Conservation (phyloP, 2,888 invertebrate species). For the Cancer borealis region DNA sequence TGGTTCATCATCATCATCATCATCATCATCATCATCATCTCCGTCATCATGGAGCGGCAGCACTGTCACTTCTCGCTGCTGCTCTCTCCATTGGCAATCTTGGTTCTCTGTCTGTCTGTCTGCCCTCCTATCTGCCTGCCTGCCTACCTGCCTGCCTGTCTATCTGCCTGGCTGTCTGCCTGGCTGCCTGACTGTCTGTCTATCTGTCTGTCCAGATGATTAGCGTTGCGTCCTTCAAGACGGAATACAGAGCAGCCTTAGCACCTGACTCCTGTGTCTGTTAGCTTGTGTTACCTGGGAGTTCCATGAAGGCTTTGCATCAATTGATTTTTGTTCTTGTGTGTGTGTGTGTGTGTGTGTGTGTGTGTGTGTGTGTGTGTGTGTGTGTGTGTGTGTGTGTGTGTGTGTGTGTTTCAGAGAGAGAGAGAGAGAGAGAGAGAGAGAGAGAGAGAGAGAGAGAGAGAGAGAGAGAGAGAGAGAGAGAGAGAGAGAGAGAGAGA, state of each 20-base stretch:
- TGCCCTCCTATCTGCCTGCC: no score
- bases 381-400: no score
- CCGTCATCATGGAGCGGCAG: no score
- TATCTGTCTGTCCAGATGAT: no score
- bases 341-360: neutral
- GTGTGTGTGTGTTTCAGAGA: neutral
- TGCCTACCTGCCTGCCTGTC: no score
- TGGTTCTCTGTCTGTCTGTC: no score
- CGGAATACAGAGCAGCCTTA: neutral
- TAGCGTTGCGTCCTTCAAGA: neutral
- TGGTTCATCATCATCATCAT: neutral
- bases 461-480: constrained; percentile 39
- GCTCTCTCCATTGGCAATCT: no score
- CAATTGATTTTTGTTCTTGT: neutral
- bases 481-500: constrained; percentile 49
- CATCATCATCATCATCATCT: neutral
- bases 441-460: constrained; percentile 49
- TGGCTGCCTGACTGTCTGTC: no score
- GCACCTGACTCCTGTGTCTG: neutral
- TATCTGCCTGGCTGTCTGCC: no score
- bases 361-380: no score
- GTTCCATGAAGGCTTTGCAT: neutral
- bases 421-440: neutral
- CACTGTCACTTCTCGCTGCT: no score
- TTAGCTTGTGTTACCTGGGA: neutral